Percentiles rank a stretch among this genome's conserved stretches.
These are phyloP conservation scores for Leucoma salicis DNA, from an alignment of 2,888 invertebrate genomes.

Conservation along the genomic window DNA sequence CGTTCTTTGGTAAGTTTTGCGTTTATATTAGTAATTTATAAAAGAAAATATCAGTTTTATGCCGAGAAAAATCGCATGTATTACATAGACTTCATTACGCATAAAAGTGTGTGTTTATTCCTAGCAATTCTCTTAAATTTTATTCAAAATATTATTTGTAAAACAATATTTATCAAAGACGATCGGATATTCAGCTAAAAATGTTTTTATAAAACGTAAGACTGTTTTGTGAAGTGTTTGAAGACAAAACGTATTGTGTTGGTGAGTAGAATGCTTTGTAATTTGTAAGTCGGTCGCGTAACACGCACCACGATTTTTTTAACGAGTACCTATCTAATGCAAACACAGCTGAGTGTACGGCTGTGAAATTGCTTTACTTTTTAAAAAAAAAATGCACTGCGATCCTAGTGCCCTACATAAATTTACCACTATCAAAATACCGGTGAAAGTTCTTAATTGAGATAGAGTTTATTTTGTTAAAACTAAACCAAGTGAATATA, in stretches of 20 bases:
- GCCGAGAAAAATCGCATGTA: constrained; percentile 3
- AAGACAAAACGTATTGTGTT: constrained; percentile 13
- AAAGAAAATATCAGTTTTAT: constrained; percentile 28
- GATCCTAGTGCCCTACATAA: not conserved
- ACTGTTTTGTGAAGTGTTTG: constrained; percentile 12
- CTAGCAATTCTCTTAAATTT: constrained; percentile 15
- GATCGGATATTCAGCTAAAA: constrained; percentile 35
- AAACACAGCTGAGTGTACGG: constrained; percentile 25
- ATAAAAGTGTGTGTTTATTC: constrained; percentile 18
- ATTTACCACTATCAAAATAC: no score
- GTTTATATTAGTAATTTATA: constrained; percentile 44
- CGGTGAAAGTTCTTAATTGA: no score
- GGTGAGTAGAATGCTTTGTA: constrained; percentile 24
- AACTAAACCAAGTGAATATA: no score
- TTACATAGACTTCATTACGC: constrained; percentile 15
- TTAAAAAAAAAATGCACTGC: constrained; percentile 1
- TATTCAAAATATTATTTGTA: constrained; percentile 21
- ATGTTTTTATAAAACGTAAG: constrained; percentile 23
- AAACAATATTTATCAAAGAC: constrained; percentile 18
- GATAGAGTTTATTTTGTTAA: no score
- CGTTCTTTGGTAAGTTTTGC: constrained; percentile 52
- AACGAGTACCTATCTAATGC: constrained; percentile 8
- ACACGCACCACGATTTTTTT: constrained; percentile 24
- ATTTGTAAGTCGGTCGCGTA: constrained; percentile 23
- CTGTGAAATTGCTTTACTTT: constrained; percentile 16